Percentiles rank a stretch among this genome's conserved stretches.
These are phyloP conservation scores for Pelecanoides urinatrix DNA, from an alignment of 2,113 vertebrate genomes.

Conservation along the genomic window DNA sequence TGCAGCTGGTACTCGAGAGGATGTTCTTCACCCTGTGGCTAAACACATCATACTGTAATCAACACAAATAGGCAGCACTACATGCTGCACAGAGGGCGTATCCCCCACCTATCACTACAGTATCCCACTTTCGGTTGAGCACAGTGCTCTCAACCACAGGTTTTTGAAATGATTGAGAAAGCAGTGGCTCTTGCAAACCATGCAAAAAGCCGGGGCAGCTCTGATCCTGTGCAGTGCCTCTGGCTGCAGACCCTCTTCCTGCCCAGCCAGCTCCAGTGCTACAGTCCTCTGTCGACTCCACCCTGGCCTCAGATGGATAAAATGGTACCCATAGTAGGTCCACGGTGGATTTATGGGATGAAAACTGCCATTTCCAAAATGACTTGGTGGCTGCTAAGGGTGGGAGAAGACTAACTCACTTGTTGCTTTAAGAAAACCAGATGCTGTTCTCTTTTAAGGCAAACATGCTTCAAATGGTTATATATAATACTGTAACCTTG, in stretches of 20 bases:
- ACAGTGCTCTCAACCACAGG: background rate
- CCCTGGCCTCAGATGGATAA: background rate
- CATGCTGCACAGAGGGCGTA: background rate
- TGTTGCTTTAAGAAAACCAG: background rate
- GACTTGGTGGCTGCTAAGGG: background rate
- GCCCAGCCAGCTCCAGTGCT: background rate
- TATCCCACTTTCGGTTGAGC: rapidly evolving
- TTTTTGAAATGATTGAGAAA: too few species aligned
- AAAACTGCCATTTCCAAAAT: background rate
- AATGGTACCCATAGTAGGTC: background rate
- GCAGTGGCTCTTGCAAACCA: background rate
- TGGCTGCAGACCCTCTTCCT: background rate
- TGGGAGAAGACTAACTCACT: background rate
- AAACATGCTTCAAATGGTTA: rapidly evolving
- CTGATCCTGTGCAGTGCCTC: background rate
- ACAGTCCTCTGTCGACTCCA: rapidly evolving
- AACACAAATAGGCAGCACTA: background rate
- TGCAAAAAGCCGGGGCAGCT: background rate
- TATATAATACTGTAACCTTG: rapidly evolving
- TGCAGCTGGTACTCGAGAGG: rapidly evolving
- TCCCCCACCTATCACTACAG: background rate
- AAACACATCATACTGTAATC: rapidly evolving
- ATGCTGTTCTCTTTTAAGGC: background rate
- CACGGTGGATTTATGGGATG: background rate
- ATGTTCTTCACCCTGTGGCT: background rate